Percentiles rank a stretch among this genome's conserved stretches.
Conservation (phyloP, 2,888 invertebrate species). For the Agrilus cyanescens region DNA sequence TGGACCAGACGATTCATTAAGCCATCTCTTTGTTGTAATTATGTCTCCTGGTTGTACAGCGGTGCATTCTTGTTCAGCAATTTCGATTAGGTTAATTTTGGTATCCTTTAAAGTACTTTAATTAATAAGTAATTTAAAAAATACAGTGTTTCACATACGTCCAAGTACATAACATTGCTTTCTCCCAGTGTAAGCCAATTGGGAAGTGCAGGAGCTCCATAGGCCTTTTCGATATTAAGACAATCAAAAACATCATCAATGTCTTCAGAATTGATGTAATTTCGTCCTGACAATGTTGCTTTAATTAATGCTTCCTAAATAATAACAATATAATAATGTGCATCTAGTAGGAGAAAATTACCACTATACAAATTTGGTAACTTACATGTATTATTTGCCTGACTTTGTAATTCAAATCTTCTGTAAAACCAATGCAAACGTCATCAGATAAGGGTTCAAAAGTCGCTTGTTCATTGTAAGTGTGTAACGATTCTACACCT, state of each 20-base stretch:
- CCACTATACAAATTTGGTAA: slow-evolving; percentile 1
- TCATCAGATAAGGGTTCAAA: slow-evolving; percentile 28
- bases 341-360: no score
- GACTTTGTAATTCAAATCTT: slow-evolving; percentile 33
- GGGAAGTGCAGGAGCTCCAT: slow-evolving; percentile 27
- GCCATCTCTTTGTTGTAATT: slow-evolving; percentile 26
- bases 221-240: slow-evolving; percentile 28
- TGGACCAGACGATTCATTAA: slow-evolving; percentile 23
- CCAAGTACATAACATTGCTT: slow-evolving; percentile 26
- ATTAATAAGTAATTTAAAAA: neutral
- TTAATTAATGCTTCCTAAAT: slow-evolving; percentile 29
- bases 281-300: slow-evolving; percentile 27
- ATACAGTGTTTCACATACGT: slow-evolving; percentile 22
- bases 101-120: slow-evolving; percentile 13
- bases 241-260: slow-evolving; percentile 29
- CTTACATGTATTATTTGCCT: slow-evolving; percentile 32
- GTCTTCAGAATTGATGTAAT: slow-evolving; percentile 27
- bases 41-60: slow-evolving; percentile 26
- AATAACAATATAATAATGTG: no score
- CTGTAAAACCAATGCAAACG: slow-evolving; percentile 26
- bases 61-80: slow-evolving; percentile 23
- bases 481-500: slow-evolving; percentile 25
- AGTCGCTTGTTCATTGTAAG: slow-evolving; percentile 29
- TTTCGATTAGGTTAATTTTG: slow-evolving; percentile 21
- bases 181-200: slow-evolving; percentile 29